Base-by-base conservation (phyloP, 1,140 invertebrate species). In the Drosophila pseudoobscura region DNA sequence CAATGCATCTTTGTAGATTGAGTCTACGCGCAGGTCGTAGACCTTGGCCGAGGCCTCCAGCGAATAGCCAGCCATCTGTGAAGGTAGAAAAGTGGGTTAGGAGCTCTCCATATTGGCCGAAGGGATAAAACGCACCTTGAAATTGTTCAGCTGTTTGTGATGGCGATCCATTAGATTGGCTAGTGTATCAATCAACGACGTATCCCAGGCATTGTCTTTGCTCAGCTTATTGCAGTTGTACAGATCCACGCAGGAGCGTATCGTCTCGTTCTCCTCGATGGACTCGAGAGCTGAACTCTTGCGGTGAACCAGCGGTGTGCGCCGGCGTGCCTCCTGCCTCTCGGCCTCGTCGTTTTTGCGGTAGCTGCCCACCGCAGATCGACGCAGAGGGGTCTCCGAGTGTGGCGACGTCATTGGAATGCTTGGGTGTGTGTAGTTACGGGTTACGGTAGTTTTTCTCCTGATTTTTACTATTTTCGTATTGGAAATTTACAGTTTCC, bases 21-120 rank as follows among this genome's bases (percentile, higher is more conserved):
- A 20, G 20, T 20, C 20, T 20, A 20, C 20, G 2, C 20, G 20
- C 20, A 20, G 20, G 9, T 94, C 94, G 90, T 96, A 96, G 44
- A 96, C 96, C 88, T 96, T 96, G 11, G 95, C 93, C 65, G 95
- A 95, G 2, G 95, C 95, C 91, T 96, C 95, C 22, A 96, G 76
- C 5, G 95, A 94, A 29, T 94, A 94, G 58, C 95, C 94, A 22
- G 95, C 95, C 45, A 91, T 89, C 89, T 90, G n/a, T 1, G 29
- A 56, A 44, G 20, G 45, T 22, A 15, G n/a, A 6, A 15, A n/a
- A 26, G 24, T 51, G n/a, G 13, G 45, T 46, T 17, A 17, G 7
- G 29, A 29, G 29, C 6, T 29, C 29, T 7, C 6, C 6, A 2
- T 2, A 29, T 7, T 7, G 6, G 15, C 1, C 20, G 6, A 4